Base-by-base conservation (phyloP, 2,113 vertebrate species). In the Neodontobutis hainanensis region DNA sequence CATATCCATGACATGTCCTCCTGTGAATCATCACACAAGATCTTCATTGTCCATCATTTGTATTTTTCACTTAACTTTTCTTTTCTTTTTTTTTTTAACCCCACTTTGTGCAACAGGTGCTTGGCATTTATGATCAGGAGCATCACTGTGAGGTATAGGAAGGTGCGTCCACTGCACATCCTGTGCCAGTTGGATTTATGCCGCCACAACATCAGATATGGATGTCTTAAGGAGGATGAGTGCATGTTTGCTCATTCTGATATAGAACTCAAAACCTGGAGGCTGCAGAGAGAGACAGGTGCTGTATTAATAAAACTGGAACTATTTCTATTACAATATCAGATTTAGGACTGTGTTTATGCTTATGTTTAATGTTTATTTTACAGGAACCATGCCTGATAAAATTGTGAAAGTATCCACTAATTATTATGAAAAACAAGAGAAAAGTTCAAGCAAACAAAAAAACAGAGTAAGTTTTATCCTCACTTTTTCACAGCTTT, bases 241-340 rank as follows among this genome's bases (percentile, higher is more conserved):
- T 99, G 97, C 85, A 87, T 85, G 77, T 95, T 93, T 0, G 95
- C 97, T 78, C 97, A 99, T 73, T 98, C 96, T 3, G 85, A 94
- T 78, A 94, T 99, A 0, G 97, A 99, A 82, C 95, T 98, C 63
- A 93, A 95, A 85, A 93, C 94, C 82, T 99, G 97, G 97, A 91
- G 91, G 76, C 90, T 99, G 79, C 96, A 98, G 91, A 92, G 88
- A 10, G 90, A 94, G 78, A 94, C 95, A 66, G 96, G 97, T 93
- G 68, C 51, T 35, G 34, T 27, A 27, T 27, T 27, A 27, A 27
- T 27, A 27, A 3, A 27, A 27, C 3, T 27, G 19, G 19, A 27
- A 27, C 19, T 27, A 27, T 27, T 27, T 27, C 19, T 2, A 11
- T 16, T 36, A 50, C 19, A 58, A 50, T 50, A 16, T 16, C 16